These are phyloP conservation scores for Caenorhabditis latens DNA, from an alignment of 1,140 invertebrate species.

Conservation along the genomic window DNA sequence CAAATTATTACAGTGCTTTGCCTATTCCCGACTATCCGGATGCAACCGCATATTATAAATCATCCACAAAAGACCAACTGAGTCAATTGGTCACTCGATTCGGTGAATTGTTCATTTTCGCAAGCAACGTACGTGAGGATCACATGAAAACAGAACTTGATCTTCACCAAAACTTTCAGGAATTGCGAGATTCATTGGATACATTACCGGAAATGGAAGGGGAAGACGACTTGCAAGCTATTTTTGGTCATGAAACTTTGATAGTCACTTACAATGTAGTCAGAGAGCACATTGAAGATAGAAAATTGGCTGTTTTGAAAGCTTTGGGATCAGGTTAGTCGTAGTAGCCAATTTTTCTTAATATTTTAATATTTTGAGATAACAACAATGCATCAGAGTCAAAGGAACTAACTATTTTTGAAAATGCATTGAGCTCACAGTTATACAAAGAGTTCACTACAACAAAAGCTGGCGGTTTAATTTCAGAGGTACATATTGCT, in stretches of 20 bases:
- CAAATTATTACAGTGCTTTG: constrained; percentile 46
- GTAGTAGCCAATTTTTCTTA: neutral
- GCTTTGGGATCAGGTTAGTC: constrained; percentile 20
- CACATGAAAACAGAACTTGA: constrained; percentile 32
- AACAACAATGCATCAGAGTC: constrained; percentile 40
- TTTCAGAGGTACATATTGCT: neutral
- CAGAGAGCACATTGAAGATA: constrained; percentile 29
- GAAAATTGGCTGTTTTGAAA: constrained; percentile 8
- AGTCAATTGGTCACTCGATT: constrained; percentile 56
- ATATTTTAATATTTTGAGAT: neutral
- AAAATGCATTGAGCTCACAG: constrained; percentile 9
- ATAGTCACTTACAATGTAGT: constrained; percentile 25
- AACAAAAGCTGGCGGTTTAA: constrained; percentile 6
- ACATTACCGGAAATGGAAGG: constrained; percentile 51
- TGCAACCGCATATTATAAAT: constrained; percentile 62
- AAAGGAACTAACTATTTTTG: constrained; percentile 5
- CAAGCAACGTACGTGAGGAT: constrained; percentile 39
- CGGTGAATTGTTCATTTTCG: constrained; percentile 43
- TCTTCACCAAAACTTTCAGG: constrained; percentile 40
- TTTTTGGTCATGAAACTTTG: constrained; percentile 40
- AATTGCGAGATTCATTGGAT: constrained; percentile 25
- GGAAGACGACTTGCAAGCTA: constrained; percentile 48
- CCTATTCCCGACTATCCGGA: constrained; percentile 64
- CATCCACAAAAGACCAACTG: constrained; percentile 53
- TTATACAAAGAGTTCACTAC: constrained; percentile 26